Evolutionary conservation across 2,797 vertebrate genomes (phyloP), one percentile per base, ranked within the genome.

Genomic region (Poliocrania exsul): DNA sequence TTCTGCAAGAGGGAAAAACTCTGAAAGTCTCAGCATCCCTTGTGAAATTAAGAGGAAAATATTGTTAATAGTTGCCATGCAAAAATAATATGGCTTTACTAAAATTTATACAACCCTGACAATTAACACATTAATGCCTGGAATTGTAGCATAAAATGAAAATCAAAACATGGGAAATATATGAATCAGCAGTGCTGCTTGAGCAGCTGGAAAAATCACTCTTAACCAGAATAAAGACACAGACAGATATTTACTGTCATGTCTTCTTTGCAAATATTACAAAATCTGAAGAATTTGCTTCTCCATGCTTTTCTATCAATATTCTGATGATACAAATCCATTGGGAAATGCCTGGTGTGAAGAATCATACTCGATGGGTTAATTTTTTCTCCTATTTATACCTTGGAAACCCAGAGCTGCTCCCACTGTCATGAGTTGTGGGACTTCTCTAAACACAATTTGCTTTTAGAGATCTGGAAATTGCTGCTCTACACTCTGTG

Each of bases 31-130:
- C 98, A 97, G 94, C 93, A 95, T 98, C 98, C 98, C 98, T 96
- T 97, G 97, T 98, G 98, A 98, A 98, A 98, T 98, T 98, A 98
- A 98, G 94, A 96, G 86, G 93, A 97, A 97, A 97, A 98, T 98
- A 97, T 97, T 98, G 97, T 98, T 98, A 98, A 97, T 98, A 98
- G 97, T 98, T 98, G 96, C 96, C 96, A 97, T 96, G 97, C 96
- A 97, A 97, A 98, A 98, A 98, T 97, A 97, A 97, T 98, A 97
- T 93, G 93, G 94, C 89, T 98, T 97, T 96, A 97, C 96, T 97
- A 97, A 97, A 98, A 98, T 96, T 97, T 95, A 98, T 95, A 96
- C 86, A 97, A 95, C 95, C 95, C 83, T 97, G 95, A 97, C 96
- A 97, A 96, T 98, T 98, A 98, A 98, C 98, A 97, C 97, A 92